Evolutionary conservation across 2,888 invertebrate species (phyloP), one percentile per base, ranked within the genome.

Genomic region (Meliscaeva auricollis): DNA sequence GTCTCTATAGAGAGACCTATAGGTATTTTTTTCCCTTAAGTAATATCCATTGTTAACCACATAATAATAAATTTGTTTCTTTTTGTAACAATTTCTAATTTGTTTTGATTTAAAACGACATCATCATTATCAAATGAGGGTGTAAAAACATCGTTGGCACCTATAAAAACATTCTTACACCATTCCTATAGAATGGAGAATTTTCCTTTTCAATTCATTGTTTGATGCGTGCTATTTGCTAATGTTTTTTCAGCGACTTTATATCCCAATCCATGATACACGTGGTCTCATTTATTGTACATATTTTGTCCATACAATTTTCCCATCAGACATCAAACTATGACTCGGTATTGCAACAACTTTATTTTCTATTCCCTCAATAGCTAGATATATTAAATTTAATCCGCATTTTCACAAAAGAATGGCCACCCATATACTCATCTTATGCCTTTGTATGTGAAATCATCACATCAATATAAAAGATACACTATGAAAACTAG

Each of bases 391-490:
- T 46, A 79, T 50, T n/a, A 50, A 22, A 50, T n/a, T 62, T 72
- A 76, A 76, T 82, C 70, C 76, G 30, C 26, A 76, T 50, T 32
- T 9, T 1, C 3, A 66, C 38, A 75, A 84, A 70, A 38, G 44
- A 73, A 17, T 75, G 83, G 46, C 83, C 83, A 84, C 83, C 83
- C 83, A 75, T 72, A 75, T 66, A 26, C 74, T 75, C 35, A 35
- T 35, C 9, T 35, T 35, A n/a, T n/a, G n/a, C 4, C 26, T 26
- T 3, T 26, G 69, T 83, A 56, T 82, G 66, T 56, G 56, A 46
- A 74, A 78, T 74, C 58, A 68, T 74, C 78, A 73, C 77, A 78
- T 72, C 60, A 20, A n/a, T n/a, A n/a, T n/a, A n/a, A n/a, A n/a
- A n/a, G n/a, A 9, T 41, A 35, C 58, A 13, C 38, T 11, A 13